Evolutionary conservation across 2,113 vertebrate species (phyloP).

Genomic region (Petromus typicus): DNA sequence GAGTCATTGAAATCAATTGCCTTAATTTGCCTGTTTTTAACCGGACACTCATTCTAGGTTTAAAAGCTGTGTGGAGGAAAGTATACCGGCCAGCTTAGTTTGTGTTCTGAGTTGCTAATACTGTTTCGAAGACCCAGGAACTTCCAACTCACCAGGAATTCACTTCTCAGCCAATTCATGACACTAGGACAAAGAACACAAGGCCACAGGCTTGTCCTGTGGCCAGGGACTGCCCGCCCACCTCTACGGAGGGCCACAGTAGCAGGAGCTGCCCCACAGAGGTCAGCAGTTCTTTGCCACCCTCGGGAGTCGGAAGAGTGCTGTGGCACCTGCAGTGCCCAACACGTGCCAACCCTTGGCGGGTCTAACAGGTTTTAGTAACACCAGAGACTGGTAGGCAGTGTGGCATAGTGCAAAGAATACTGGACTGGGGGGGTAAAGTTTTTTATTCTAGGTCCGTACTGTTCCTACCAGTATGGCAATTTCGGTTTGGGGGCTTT

Average conservation of each 20-base stretch:
- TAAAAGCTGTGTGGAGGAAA: slow-evolving; percentile 57
- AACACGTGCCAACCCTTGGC: background rate
- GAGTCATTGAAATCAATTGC: background rate
- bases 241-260: background rate
- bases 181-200: background rate
- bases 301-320: background rate
- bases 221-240: background rate
- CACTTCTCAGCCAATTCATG: slow-evolving; percentile 4
- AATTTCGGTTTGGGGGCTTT: background rate
- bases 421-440: background rate
- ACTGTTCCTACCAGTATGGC: background rate
- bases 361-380: background rate
- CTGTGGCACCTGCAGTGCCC: background rate
- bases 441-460: background rate
- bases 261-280: background rate
- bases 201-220: background rate
- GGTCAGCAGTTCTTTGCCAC: background rate
- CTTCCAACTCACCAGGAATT: background rate
- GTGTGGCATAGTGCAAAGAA: slow-evolving; percentile 31
- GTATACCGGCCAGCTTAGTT: background rate
- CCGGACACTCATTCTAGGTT: slow-evolving; percentile 35
- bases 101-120: slow-evolving; percentile 63
- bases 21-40: slow-evolving; percentile 16
- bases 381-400: background rate
- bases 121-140: slow-evolving; percentile 57